Base-by-base conservation (phyloP, 2,797 vertebrate species). In the Decapterus maruadsi region DNA sequence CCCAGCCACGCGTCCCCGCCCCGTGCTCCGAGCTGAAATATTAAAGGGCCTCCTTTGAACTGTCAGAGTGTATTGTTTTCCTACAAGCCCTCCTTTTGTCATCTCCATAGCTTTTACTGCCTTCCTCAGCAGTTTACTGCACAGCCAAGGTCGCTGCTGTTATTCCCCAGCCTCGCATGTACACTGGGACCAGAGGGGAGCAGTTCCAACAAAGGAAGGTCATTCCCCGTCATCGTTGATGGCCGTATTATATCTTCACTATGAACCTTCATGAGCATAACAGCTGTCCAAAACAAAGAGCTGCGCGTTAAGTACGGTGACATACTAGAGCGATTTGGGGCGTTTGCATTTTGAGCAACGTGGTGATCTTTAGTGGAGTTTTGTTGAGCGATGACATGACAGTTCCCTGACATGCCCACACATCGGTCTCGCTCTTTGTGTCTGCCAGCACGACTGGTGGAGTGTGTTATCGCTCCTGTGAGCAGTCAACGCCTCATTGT, bases 111-210 rank as follows among this genome's bases (percentile, higher is more conserved):
- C 84, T 84, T 90, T 88, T 93, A 90, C 87, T 90, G 93, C 93
- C 90, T 92, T 89, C 89, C 90, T 95, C 94, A 95, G 95, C 94
- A 90, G 86, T 95, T 94, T 93, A 93, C 86, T 77, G 82, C 77
- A 3, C 80, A 78, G 87, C 89, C 93, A 93, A 95, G 93, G 94
- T 94, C 92, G 67, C 69, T 61, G 88, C 90, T 80, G 70, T 93
- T 88, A 89, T 91, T 93, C 83, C 83, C 77, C 76, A 64, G 83
- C 85, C 73, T 81, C 68, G 0, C 59, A 50, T 22, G 62, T 78
- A 84, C 72, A 1, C 54, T 0, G 72, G 64, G 57, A 85, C 66
- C 46, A 62, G 78, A 69, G 81, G 61, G 75, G 84, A 72, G 82
- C 74, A 7, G 84, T 77, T 86, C 65, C 67, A 73, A 91, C 89